Evolutionary conservation across 1,140 invertebrate species (phyloP).

Genomic region (Tetramorium simillimum): DNA sequence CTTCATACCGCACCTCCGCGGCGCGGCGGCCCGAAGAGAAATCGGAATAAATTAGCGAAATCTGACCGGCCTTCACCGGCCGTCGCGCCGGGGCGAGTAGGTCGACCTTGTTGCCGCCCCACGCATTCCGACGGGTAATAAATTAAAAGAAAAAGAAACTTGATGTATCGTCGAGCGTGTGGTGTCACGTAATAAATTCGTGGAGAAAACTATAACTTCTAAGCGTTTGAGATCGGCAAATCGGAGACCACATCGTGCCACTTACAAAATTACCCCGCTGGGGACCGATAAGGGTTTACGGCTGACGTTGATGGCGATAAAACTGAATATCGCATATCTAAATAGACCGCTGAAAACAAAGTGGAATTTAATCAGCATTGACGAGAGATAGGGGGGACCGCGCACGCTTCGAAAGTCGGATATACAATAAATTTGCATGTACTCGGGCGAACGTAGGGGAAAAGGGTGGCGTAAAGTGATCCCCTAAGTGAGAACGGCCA

Average conservation of each 20-base stretch:
- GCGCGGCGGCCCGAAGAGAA: not conserved
- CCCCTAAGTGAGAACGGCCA: no score
- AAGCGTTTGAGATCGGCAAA: not conserved
- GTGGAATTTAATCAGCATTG: not conserved
- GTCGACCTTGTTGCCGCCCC: not conserved
- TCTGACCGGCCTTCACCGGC: not conserved
- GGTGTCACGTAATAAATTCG: not conserved
- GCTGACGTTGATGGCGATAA: conserved; percentile 9
- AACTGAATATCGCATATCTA: not conserved
- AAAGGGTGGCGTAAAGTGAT: no score
- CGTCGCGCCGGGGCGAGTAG: not conserved
- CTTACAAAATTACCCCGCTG: conserved; percentile 1
- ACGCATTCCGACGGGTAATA: not conserved
- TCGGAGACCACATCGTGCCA: not conserved
- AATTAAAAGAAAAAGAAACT: not conserved
- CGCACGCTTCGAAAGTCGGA: not conserved
- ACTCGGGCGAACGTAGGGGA: not conserved
- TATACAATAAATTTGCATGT: not conserved
- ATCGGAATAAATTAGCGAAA: conserved; percentile 29
- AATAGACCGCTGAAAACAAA: not conserved
- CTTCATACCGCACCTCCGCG: conserved; percentile 28
- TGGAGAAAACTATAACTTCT: no score
- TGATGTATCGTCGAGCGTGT: conserved; percentile 7
- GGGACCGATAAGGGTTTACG: conserved; percentile 3
- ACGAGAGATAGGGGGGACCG: not conserved